Percentiles rank a stretch among this genome's conserved stretches.
These are phyloP conservation scores for Pandemis corylana DNA, from an alignment of 2,888 invertebrate species.

Conservation along the genomic window DNA sequence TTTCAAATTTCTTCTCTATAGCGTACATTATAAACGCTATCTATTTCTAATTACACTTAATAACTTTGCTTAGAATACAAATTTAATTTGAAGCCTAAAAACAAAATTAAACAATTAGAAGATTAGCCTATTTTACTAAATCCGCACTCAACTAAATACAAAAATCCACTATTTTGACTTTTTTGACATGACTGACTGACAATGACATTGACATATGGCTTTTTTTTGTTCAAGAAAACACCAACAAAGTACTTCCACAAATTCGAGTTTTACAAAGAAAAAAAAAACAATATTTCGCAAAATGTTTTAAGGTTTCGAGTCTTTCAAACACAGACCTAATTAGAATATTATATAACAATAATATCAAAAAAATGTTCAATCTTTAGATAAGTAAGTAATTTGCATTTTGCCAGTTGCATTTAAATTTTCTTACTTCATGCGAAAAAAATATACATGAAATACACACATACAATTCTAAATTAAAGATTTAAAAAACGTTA, in stretches of 20 bases:
- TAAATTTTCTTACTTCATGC: too few relatives aligned
- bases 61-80: neutral
- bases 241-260: neutral
- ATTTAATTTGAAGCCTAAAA: neutral
- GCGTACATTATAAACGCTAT: constrained; percentile 65
- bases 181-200: neutral
- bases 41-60: neutral
- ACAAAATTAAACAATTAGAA: neutral
- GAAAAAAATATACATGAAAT: too few relatives aligned
- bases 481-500: too few relatives aligned
- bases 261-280: neutral
- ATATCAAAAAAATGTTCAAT: too few relatives aligned
- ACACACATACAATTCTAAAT: too few relatives aligned
- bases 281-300: neutral
- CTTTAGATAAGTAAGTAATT: too few relatives aligned
- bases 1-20: constrained; percentile 85
- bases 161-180: constrained; percentile 16
- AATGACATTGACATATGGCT: neutral
- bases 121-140: neutral
- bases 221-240: neutral
- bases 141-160: neutral
- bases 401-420: too few relatives aligned
- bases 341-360: too few relatives aligned
- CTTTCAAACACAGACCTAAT: too few relatives aligned
- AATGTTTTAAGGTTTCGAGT: too few relatives aligned